These are phyloP conservation scores for Cynoglossus semilaevis DNA, from an alignment of 2,113 vertebrate species.

Conservation along the genomic window DNA sequence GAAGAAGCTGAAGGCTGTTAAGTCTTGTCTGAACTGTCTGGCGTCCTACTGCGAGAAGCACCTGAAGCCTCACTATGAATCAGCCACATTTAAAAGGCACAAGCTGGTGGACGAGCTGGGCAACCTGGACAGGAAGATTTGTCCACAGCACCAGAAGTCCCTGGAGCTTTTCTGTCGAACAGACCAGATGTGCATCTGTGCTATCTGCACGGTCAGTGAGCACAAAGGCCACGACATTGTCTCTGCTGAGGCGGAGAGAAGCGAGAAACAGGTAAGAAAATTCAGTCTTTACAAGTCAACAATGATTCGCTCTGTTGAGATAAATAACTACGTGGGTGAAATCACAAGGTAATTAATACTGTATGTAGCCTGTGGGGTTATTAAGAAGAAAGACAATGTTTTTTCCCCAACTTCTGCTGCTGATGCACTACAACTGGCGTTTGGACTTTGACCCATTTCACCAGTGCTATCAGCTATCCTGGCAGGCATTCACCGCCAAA, in stretches of 20 bases:
- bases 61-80: constrained; percentile 80
- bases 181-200: constrained; percentile 75
- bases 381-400: constrained; percentile 48
- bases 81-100: constrained; percentile 77
- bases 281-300: not conserved
- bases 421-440: constrained; percentile 12
- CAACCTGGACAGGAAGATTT: constrained; percentile 75
- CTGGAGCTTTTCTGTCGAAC: constrained; percentile 81
- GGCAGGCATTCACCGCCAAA: constrained; percentile 54
- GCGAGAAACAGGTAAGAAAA: constrained; percentile 78
- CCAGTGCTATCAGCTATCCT: constrained; percentile 57
- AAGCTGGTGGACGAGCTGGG: constrained; percentile 76
- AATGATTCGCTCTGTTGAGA: not conserved
- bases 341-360: not conserved
- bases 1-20: constrained; percentile 75
- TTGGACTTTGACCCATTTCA: constrained; percentile 73
- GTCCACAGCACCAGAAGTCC: constrained; percentile 78
- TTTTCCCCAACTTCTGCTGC: constrained; percentile 28
- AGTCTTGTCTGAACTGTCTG: constrained; percentile 80
- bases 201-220: constrained; percentile 80
- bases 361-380: constrained; percentile 25
- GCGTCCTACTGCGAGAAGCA: constrained; percentile 82
- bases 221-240: constrained; percentile 79
- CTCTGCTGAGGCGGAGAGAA: constrained; percentile 78
- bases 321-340: not conserved